Evolutionary conservation across 2,113 vertebrate genomes (phyloP).

Genomic region (Neodon shergylaensis): DNA sequence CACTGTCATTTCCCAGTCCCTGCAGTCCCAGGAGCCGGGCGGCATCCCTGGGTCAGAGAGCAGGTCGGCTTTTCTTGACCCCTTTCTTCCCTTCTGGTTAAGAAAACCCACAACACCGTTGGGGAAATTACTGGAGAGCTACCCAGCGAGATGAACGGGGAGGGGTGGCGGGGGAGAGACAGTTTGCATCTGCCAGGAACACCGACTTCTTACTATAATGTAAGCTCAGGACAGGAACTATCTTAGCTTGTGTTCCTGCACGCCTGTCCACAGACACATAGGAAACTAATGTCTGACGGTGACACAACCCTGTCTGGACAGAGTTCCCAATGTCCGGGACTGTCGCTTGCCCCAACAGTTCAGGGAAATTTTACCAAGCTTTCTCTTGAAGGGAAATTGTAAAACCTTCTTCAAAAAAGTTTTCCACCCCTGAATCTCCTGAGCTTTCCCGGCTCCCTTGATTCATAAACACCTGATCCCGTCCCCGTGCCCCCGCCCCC

Average conservation of each 20-base stretch:
- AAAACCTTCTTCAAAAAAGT: conserved; percentile 42
- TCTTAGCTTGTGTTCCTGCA: neutral
- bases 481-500: neutral
- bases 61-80: neutral
- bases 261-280: neutral
- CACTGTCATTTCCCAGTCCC: neutral
- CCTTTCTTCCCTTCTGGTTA: neutral
- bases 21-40: neutral
- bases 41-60: neutral
- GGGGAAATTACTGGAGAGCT: neutral
- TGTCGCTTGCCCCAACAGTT: neutral
- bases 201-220: neutral
- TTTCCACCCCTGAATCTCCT: conserved; percentile 43
- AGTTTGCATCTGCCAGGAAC: neutral
- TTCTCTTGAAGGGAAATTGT: conserved; percentile 57
- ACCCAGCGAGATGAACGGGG: neutral
- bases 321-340: neutral
- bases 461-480: neutral
- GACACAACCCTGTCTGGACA: neutral
- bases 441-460: conserved; percentile 44
- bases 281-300: neutral
- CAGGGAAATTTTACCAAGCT: conserved; percentile 5
- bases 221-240: neutral
- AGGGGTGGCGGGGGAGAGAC: neutral
- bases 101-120: neutral